Base-by-base conservation (phyloP, 2,888 invertebrate species). In the Orthonevra nobilis region DNA sequence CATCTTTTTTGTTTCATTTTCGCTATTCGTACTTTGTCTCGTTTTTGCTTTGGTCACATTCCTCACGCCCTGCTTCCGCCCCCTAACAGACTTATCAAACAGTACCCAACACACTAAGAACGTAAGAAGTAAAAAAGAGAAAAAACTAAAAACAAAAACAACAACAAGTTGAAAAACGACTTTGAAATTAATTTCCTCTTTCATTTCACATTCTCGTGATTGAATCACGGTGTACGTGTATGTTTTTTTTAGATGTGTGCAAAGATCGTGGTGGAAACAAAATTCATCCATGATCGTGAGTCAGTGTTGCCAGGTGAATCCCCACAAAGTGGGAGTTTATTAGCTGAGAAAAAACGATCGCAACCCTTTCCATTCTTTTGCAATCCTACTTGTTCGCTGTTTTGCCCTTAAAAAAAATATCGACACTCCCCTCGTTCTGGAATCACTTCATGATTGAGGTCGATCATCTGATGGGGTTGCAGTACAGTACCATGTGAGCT, bases 161-260 rank as follows among this genome's bases (percentile, higher is more conserved):
- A 54, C 54, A 54, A 63, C 20, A 75, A 77, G 44, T 60, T 60
- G 77, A 58, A 72, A 64, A 42, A 77, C 77, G 60, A 72, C 77
- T 72, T 77, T 54, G 46, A 64, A 52, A 52, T 48, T 60, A 44
- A 56, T 60, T 58, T 20, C 28, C 28, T 68, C 46, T 50, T 69
- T 61, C n/a, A 12, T 32, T 44, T 20, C 34, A 19, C 56, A 52
- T 75, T 70, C 63, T 19, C 23, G 3, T 42, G 48, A 63, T 38
- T 44, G 23, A 23, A 5, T 34, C 2, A 7, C 42, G 7, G 4
- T 38, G 32, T 3, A 2, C 7, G 26, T 26, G 56, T 52, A 10
- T 15, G 15, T 14, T 23, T 10, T 32, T 9, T 23, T 26, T 64
- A 26, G 34, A 4, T n/a, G 34, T 17, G 23, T 20, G 0, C n/a